phyloP scores from a whole-genome alignment of 1,140 invertebrate genomes.

The Drosophila pallidifrons region DNA sequence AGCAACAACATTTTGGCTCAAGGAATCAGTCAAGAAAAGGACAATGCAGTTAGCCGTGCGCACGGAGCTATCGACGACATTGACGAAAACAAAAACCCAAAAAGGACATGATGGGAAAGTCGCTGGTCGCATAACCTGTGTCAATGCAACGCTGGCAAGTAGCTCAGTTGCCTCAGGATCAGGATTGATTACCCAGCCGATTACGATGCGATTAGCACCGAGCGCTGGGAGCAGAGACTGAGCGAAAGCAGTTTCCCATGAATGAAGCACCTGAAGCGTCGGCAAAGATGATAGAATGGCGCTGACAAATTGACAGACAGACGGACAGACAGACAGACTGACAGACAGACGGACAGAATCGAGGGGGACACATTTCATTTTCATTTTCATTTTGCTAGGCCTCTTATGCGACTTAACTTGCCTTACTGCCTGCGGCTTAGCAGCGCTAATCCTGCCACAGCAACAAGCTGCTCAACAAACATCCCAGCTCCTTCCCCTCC shows the following conservation, averaged over 20 bases:
- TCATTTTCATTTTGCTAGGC: slow-evolving; percentile 1
- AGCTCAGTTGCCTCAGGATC: slow-evolving; percentile 1
- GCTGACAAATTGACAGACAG: slow-evolving; percentile 29
- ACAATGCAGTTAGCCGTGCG: slow-evolving; percentile 82
- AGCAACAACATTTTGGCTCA: slow-evolving; percentile 10
- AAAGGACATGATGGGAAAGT: slow-evolving; percentile 55
- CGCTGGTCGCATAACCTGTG: slow-evolving; percentile 63
- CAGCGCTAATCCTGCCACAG: slow-evolving; percentile 63
- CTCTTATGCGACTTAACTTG: slow-evolving; percentile 48
- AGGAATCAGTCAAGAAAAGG: slow-evolving; percentile 61
- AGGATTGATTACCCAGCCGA: slow-evolving; percentile 79
- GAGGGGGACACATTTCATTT: slow-evolving; percentile 31
- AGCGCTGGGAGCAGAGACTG: slow-evolving; percentile 23
- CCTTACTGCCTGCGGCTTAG: slow-evolving; percentile 41
- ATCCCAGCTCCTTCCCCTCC: not conserved
- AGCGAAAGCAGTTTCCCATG: slow-evolving; percentile 60
- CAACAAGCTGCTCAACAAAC: slow-evolving; percentile 42
- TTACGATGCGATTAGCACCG: slow-evolving; percentile 71
- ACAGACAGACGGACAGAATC: not conserved
- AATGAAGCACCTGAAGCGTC: slow-evolving; percentile 50
- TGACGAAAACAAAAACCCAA: slow-evolving; percentile 65
- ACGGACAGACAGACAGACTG: slow-evolving; percentile 20
- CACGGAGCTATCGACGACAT: slow-evolving; percentile 75
- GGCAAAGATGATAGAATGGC: slow-evolving; percentile 13
- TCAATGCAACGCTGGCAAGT: slow-evolving; percentile 62